Base-by-base conservation (phyloP, 2,113 vertebrate genomes). In the Pachycephala philippinensis region DNA sequence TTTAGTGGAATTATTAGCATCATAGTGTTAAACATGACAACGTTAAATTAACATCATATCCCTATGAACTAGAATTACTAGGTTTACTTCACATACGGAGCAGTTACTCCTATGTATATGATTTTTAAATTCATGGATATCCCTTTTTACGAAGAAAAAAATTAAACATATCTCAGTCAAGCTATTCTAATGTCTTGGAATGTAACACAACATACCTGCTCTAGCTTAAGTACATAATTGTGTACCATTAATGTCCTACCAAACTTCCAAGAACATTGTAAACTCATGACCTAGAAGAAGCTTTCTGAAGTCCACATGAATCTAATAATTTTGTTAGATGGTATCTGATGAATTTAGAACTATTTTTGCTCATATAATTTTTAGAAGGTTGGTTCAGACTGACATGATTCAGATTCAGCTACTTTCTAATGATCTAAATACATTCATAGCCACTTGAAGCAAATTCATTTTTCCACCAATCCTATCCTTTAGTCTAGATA, bases 161-260 rank as follows among this genome's bases (percentile, higher is more conserved):
- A 47, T 31, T 23, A 47, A 83, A 70, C 4, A 0, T 12, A 45
- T 50, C 28, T 64, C 82, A 76, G 40, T 26, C 45, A 54, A 65
- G 9, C 40, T 61, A 45, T 53, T 72, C 31, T 53, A 30, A 53
- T 8, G 7, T 49, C 42, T 69, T 57, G 21, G 22, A 80, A 80
- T 4, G 2, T 37, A 57, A 23, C 3, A 42, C 18, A 11, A 53
- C 16, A 71, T 5, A 69, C 1, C 2, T 2, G 10, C 47, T 89
- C 18, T 24, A 77, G 33, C 11, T 70, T 26, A 72, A 56, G 26
- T 8, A 64, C 9, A 10, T 40, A 40, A 79, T 3, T 28, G 66
- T 33, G 42, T 21, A 77, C 16, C 35, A 68, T 15, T 26, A 40
- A 4, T 76, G 20, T 31, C 50, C 50, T 22, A 65, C 20, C 26